Percentiles rank a stretch among this genome's conserved stretches.
Conservation (phyloP, 53 echinoderm and acorn worm species). For the Holothuria leucospilota region DNA sequence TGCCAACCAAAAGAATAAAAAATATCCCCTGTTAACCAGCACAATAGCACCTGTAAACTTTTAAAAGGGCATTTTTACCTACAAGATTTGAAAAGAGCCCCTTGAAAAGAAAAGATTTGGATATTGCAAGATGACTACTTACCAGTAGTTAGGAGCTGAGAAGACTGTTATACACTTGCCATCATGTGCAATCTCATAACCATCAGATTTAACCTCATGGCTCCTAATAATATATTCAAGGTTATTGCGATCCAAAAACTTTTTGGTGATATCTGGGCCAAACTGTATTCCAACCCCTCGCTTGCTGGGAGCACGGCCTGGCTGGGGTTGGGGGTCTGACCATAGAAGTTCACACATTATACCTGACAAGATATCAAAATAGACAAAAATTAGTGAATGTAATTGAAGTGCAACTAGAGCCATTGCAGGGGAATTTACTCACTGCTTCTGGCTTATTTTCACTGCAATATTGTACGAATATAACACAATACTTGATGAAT, state of each 20-base stretch:
- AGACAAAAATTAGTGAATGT: neutral
- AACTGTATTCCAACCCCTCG: constrained; percentile 96
- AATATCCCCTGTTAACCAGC: too few relatives aligned
- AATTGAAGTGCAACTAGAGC: neutral
- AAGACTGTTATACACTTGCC: constrained; percentile 99
- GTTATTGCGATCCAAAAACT: constrained; percentile 80
- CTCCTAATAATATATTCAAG: constrained; percentile 94
- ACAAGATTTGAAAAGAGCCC: too few relatives aligned
- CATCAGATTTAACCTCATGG: constrained; percentile 91
- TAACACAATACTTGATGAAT: too few relatives aligned
- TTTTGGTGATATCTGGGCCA: constrained; percentile 94
- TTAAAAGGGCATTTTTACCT: too few relatives aligned
- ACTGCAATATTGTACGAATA: too few relatives aligned
- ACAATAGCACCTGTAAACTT: too few relatives aligned
- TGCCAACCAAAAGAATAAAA: too few relatives aligned
- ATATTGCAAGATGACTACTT: constrained; percentile 34
- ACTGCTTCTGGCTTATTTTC: neutral
- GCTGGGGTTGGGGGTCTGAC: constrained; percentile 96
- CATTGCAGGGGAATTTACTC: neutral
- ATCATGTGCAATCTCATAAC: constrained; percentile 89
- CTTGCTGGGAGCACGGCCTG: constrained; percentile 92
- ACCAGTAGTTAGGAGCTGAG: constrained; percentile 99
- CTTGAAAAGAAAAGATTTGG: too few relatives aligned
- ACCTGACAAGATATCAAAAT: constrained; percentile 54
- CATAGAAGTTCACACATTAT: constrained; percentile 98